These are phyloP conservation scores for Amazona ochrocephala DNA, from an alignment of 2,797 vertebrate genomes.

Conservation along the genomic window DNA sequence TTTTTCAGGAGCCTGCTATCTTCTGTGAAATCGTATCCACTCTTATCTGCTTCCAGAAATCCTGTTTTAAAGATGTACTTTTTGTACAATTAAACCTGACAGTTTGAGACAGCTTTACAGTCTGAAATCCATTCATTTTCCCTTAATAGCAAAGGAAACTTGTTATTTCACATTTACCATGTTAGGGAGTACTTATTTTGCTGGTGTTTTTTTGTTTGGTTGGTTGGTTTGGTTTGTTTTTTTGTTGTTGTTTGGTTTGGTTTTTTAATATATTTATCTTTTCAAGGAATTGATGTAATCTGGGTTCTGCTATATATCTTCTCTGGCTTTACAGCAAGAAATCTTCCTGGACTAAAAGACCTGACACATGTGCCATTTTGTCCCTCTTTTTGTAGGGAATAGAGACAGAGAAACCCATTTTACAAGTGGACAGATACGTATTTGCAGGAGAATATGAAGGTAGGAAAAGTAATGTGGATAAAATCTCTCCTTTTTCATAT, in stretches of 20 bases:
- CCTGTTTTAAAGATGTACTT: not conserved
- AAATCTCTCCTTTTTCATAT: not conserved
- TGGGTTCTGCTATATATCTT: not conserved
- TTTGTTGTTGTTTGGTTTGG: fast-evolving
- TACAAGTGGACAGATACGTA: slow-evolving; percentile 93
- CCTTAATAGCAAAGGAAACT: not conserved
- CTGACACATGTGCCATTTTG: not conserved
- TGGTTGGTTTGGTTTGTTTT: fast-evolving
- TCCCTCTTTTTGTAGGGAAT: slow-evolving; percentile 82
- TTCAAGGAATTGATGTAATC: not conserved
- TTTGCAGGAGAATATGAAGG: slow-evolving; percentile 97
- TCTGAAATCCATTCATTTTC: not conserved
- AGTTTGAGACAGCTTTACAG: not conserved
- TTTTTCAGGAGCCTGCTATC: not conserved
- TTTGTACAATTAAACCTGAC: not conserved
- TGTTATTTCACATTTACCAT: not conserved
- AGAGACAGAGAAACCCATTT: slow-evolving; percentile 91
- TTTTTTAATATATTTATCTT: not conserved
- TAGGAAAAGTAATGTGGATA: slow-evolving; percentile 54
- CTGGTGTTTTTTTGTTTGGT: not conserved
- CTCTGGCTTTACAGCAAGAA: not conserved
- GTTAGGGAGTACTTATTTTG: not conserved
- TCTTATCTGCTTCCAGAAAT: not conserved
- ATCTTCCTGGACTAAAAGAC: not conserved
- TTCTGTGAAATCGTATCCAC: not conserved